Evolutionary conservation across 2,888 invertebrate species (phyloP).

Genomic region (Luffia ferchaultella): DNA sequence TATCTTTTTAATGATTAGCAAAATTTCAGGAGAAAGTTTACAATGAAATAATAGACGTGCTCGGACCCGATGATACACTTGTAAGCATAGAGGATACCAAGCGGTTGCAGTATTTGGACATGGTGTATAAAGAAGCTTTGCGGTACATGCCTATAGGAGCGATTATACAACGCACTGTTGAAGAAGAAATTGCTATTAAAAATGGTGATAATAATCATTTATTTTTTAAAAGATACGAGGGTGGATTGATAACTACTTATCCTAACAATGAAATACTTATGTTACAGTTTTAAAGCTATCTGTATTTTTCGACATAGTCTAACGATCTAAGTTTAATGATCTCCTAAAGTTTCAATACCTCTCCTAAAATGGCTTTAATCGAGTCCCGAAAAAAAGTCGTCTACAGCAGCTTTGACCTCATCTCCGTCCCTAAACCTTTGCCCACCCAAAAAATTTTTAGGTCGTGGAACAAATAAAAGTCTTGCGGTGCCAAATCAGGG

Average conservation of each 20-base stretch:
- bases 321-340: no score
- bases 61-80: conserved; percentile 22
- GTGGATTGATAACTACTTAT: not conserved
- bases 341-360: no score
- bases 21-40: conserved; percentile 40
- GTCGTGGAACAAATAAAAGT: no score
- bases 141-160: conserved; percentile 42
- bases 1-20: no score
- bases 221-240: no score
- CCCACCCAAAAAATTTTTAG: no score
- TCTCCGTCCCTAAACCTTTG: no score
- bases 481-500: no score
- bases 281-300: not conserved
- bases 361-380: no score
- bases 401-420: no score
- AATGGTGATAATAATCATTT: no score
- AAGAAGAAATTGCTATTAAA: conserved; percentile 37
- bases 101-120: conserved; percentile 30
- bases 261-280: not conserved
- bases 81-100: conserved; percentile 33
- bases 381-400: no score
- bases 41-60: conserved; percentile 33
- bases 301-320: not conserved
- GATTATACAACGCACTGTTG: conserved; percentile 41
- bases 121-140: conserved; percentile 45